These are phyloP conservation scores for Pyrgilauda ruficollis DNA, from an alignment of 2,113 vertebrate species.

Conservation along the genomic window DNA sequence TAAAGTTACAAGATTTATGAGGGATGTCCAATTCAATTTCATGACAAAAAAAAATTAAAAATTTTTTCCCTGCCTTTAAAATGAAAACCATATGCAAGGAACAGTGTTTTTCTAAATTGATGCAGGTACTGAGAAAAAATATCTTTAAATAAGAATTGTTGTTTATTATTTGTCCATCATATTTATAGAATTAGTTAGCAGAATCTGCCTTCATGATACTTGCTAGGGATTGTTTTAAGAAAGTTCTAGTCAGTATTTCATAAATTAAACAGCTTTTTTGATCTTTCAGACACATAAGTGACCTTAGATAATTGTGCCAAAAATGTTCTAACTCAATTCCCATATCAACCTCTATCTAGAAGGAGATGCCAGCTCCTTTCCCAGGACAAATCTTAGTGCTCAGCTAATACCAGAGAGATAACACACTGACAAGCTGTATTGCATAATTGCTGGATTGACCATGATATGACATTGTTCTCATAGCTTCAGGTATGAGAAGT, in stretches of 20 bases:
- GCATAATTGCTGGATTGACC: neutral
- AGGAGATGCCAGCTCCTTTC: neutral
- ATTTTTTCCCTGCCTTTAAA: slow-evolving; percentile 61
- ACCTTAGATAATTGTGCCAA: neutral
- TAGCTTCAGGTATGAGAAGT: neutral
- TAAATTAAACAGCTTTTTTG: neutral
- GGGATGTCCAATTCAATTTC: slow-evolving; percentile 68
- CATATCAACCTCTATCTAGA: neutral
- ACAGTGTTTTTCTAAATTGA: slow-evolving; percentile 41
- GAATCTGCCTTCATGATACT: neutral
- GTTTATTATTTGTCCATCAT: neutral
- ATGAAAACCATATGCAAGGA: slow-evolving; percentile 71
- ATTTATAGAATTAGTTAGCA: neutral
- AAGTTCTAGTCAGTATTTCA: neutral
- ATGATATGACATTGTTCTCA: neutral
- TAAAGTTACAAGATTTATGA: slow-evolving; percentile 75
- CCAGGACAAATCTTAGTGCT: neutral
- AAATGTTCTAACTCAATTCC: neutral
- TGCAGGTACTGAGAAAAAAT: slow-evolving; percentile 47
- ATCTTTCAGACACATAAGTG: neutral
- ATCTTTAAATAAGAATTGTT: neutral
- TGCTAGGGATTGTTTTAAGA: neutral
- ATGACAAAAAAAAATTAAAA: slow-evolving; percentile 65
- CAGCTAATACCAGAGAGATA: neutral
- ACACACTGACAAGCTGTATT: neutral